Evolutionary conservation across 2,888 invertebrate species (phyloP), one percentile per base, ranked within the genome.

Genomic region (Strigamia maritima): DNA sequence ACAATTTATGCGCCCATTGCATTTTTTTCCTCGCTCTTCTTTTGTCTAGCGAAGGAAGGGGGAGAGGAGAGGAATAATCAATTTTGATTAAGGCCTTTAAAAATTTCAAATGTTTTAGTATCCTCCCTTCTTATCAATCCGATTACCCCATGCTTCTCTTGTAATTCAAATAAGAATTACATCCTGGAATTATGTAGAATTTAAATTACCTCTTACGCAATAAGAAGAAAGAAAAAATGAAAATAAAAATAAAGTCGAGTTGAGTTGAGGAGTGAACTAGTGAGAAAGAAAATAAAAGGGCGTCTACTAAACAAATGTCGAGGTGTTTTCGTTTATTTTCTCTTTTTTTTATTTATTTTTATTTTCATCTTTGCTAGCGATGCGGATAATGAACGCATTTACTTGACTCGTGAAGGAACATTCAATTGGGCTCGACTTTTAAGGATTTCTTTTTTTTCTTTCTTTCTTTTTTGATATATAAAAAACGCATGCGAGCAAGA

Each of bases 111-210:
- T 65, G 60, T 65, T 65, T 65, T 65, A 65, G 60, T 65, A 65
- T 65, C 60, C 22, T 65, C 60, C 60, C 60, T 65, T 65, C 60
- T 65, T 65, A 65, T 65, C 60, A 65, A 65, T 65, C 60, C 60
- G 60, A 65, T 65, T 65, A 65, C 19, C 60, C 60, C 60, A n/a
- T 65, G 60, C 60, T 65, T 19, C 60, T 24, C 22, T 65, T 65
- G 60, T 65, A 65, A 65, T 65, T 65, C 60, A 65, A 65, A 65
- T 65, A 65, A 65, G 60, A 65, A 65, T 65, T 65, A 65, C 60
- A 65, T 19, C 22, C 19, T 24, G 60, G 60, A 65, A 65, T 19
- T 65, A 22, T 65, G 60, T 65, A 24, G 60, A 65, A 22, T 65
- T 22, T 65, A 65, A 65, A 65, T 65, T 65, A 65, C 60, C 60